phyloP scores from a whole-genome alignment of 2,797 vertebrate species.

The Nyctalus aviator region DNA sequence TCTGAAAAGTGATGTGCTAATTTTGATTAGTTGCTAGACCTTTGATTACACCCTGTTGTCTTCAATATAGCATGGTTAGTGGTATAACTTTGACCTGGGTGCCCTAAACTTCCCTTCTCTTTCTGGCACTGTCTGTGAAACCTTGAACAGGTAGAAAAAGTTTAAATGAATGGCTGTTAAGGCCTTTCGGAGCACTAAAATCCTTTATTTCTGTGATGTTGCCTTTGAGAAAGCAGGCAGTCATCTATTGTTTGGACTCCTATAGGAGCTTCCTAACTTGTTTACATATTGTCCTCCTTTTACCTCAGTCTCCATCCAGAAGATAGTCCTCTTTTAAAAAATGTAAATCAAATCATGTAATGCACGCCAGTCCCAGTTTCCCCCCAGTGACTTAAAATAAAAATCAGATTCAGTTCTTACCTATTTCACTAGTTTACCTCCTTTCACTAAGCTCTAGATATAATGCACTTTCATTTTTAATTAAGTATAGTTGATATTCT shows the following conservation, averaged over 20 bases:
- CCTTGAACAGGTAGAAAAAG: background rate
- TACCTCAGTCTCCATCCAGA: background rate
- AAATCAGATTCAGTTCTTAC: slow-evolving; percentile 37
- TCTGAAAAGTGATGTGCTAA: background rate
- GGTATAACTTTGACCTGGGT: background rate
- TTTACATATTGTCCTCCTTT: slow-evolving; percentile 7
- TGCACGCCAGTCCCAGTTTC: background rate
- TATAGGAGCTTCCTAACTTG: background rate
- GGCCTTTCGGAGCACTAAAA: background rate
- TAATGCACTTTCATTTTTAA: background rate
- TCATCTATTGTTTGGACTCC: background rate
- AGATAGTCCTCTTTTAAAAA: slow-evolving; percentile 40
- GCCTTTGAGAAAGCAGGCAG: background rate
- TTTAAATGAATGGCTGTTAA: background rate
- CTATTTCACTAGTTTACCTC: background rate
- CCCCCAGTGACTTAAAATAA: slow-evolving; percentile 33
- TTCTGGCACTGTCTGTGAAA: background rate
- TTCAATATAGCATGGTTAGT: background rate
- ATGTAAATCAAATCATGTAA: background rate
- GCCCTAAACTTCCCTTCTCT: background rate
- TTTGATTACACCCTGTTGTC: background rate
- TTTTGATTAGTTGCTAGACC: background rate
- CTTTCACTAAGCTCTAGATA: background rate
- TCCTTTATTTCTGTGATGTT: background rate
- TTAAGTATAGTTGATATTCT: background rate